phyloP scores from a whole-genome alignment of 2,888 invertebrate genomes.

The Xanthia togata region DNA sequence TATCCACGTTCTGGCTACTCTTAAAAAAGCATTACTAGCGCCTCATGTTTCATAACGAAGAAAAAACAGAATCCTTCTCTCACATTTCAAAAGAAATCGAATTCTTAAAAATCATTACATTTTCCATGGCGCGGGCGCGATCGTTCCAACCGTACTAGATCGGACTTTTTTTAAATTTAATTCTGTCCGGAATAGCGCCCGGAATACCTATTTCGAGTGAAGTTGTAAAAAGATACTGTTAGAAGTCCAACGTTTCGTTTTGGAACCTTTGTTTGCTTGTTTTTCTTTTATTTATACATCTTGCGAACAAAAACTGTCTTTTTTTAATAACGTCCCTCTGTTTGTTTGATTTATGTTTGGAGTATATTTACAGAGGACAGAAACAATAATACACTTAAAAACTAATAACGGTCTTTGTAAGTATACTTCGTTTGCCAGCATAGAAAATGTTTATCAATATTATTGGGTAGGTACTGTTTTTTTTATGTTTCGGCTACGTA shows the following conservation, averaged over 20 bases:
- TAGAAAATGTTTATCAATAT: conserved; percentile 12
- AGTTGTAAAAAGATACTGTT: conserved; percentile 65
- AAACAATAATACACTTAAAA: conserved; percentile 59
- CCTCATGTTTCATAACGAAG: conserved; percentile 4
- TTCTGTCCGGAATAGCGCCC: conserved; percentile 50
- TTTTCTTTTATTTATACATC: conserved; percentile 52
- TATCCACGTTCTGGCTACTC: neutral
- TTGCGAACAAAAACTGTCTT: conserved; percentile 45
- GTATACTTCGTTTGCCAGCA: conserved; percentile 26
- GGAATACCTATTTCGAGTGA: conserved; percentile 59
- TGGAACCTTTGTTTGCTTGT: conserved; percentile 54
- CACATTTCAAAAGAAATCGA: conserved; percentile 53
- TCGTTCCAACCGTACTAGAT: conserved; percentile 42
- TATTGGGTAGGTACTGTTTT: neutral
- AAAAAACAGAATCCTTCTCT: conserved; percentile 20
- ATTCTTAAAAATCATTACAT: conserved; percentile 61
- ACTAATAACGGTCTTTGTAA: conserved; percentile 50
- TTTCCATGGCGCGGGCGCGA: conserved; percentile 33
- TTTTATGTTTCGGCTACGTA: neutral
- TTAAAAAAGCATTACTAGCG: neutral
- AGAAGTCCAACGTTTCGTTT: conserved; percentile 58
- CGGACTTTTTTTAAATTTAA: conserved; percentile 62
- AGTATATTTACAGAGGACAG: conserved; percentile 60
- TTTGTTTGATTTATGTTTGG: conserved; percentile 61
- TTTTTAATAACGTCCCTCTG: conserved; percentile 62